A percentile compares a stretch with the other conserved stretches of the same genome.
phyloP scores from a whole-genome alignment of 1,140 invertebrate genomes.

The Protaetia brevitarsis region DNA sequence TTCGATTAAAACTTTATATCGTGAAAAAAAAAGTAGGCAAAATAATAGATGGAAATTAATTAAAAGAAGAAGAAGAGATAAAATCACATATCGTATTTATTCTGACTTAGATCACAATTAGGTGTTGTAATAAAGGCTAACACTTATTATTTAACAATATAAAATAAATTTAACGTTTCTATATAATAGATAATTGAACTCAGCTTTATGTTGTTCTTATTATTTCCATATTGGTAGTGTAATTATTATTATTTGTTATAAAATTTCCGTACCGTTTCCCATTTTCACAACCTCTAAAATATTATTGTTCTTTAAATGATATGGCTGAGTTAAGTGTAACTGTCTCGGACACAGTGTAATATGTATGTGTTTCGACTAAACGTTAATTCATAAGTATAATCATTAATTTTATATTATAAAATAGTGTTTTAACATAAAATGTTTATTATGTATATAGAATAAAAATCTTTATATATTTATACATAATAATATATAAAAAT shows the following conservation, averaged over 20 bases:
- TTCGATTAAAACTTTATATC: background rate
- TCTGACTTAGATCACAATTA: constrained; percentile 23
- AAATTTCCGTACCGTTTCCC: constrained; percentile 1
- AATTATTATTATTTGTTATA: background rate
- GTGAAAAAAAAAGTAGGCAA: constrained; percentile 1
- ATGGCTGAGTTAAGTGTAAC: background rate
- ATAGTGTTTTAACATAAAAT: constrained; percentile 4
- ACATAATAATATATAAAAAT: constrained; percentile 13
- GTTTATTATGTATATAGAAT: background rate
- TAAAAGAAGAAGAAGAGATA: background rate
- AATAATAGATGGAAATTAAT: constrained; percentile 1
- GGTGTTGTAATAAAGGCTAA: constrained; percentile 10
- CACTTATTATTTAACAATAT: background rate
- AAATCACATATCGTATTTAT: constrained; percentile 18
- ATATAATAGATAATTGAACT: background rate
- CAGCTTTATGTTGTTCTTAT: constrained; percentile 1
- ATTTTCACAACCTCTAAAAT: constrained; percentile 4
- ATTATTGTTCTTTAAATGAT: constrained; percentile 15
- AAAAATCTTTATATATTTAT: constrained; percentile 1
- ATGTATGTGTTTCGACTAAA: no score
- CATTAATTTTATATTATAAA: no score
- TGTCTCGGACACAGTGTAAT: background rate
- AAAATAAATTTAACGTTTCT: background rate
- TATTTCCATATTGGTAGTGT: background rate
- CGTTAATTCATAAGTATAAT: no score